These are phyloP conservation scores for Fulmarus glacialis DNA, from an alignment of 2,113 vertebrate species.

Conservation along the genomic window DNA sequence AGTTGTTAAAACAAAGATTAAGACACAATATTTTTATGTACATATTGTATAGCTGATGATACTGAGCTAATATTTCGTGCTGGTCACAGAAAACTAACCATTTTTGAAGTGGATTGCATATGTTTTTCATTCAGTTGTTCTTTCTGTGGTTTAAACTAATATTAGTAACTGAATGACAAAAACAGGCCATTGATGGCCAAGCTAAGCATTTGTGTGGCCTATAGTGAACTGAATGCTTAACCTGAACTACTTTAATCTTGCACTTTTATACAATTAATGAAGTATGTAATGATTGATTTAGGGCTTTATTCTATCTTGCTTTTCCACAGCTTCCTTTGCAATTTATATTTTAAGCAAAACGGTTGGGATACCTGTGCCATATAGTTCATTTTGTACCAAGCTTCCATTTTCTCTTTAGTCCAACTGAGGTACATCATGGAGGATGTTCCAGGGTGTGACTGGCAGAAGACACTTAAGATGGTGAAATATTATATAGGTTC, in stretches of 20 bases:
- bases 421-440: background rate
- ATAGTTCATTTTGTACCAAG: background rate
- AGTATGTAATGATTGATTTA: slow-evolving; percentile 6
- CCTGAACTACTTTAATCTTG: slow-evolving; percentile 37
- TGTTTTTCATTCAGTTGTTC: slow-evolving; percentile 44
- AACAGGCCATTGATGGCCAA: background rate
- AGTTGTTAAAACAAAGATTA: slow-evolving; percentile 46
- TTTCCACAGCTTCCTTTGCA: background rate
- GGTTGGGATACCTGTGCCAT: background rate
- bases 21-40: slow-evolving; percentile 52
- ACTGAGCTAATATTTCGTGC: slow-evolving; percentile 62
- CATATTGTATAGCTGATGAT: slow-evolving; percentile 57
- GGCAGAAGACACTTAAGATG: background rate
- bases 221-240: slow-evolving; percentile 28
- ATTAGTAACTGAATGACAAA: slow-evolving; percentile 60
- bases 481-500: background rate
- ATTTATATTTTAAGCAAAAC: background rate
- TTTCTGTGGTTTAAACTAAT: slow-evolving; percentile 35
- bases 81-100: slow-evolving; percentile 65
- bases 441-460: background rate
- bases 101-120: slow-evolving; percentile 54
- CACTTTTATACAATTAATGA: slow-evolving; percentile 36
- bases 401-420: background rate
- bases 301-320: background rate
- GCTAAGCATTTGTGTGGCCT: slow-evolving; percentile 14